Evolutionary conservation across 2,113 vertebrate species (phyloP).

Genomic region (Illadopsis cleaveri): DNA sequence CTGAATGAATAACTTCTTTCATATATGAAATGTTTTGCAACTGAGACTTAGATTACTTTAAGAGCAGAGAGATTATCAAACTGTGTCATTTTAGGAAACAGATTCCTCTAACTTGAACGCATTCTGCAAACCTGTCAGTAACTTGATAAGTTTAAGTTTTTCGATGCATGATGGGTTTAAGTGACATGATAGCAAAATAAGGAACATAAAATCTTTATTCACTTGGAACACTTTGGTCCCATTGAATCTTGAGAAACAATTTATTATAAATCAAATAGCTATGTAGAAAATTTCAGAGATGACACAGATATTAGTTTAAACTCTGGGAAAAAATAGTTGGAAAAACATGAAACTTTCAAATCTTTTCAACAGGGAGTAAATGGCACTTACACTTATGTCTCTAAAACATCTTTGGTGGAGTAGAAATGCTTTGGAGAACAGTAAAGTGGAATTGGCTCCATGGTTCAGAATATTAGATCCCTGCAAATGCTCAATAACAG

Average conservation of each 20-base stretch:
- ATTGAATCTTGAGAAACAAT: background rate
- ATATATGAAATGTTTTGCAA: background rate
- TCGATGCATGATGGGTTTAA: background rate
- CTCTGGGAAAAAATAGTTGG: background rate
- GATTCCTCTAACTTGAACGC: background rate
- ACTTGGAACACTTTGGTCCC: background rate
- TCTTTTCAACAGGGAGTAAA: background rate
- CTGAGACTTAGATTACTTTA: background rate
- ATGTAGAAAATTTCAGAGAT: background rate
- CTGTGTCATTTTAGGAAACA: background rate
- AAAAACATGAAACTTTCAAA: background rate
- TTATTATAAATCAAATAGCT: background rate
- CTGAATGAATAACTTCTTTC: background rate
- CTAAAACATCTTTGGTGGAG: background rate
- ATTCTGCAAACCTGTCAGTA: background rate
- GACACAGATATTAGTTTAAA: background rate
- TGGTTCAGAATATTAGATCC: constrained; percentile 22
- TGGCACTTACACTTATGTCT: background rate
- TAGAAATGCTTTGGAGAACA: constrained; percentile 17
- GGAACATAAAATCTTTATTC: background rate
- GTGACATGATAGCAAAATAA: background rate
- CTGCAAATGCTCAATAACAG: constrained; percentile 27
- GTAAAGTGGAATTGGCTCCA: background rate
- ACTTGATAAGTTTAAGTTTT: background rate
- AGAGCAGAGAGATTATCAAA: background rate